Conservation (phyloP, 2,888 invertebrate genomes). For the Melanophora roralis region DNA sequence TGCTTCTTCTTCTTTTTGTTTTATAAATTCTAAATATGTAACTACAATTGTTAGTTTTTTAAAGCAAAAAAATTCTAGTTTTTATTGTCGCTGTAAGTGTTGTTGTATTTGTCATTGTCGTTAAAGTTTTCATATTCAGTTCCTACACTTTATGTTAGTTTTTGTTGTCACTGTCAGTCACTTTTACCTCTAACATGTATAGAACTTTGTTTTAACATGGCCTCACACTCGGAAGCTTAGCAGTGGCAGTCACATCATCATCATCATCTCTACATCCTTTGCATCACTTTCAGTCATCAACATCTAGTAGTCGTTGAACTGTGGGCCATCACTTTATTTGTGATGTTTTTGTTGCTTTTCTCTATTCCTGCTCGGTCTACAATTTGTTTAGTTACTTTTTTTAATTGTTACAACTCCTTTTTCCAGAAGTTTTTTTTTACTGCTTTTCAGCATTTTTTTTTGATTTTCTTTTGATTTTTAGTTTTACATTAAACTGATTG, state of each 20-base stretch:
- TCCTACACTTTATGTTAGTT: slow-evolving; percentile 49
- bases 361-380: background rate
- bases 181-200: slow-evolving; percentile 55
- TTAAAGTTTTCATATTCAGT: slow-evolving; percentile 44
- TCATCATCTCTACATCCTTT: slow-evolving; percentile 10
- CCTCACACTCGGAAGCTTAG: slow-evolving; percentile 38
- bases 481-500: slow-evolving; percentile 61
- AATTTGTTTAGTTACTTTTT: slow-evolving; percentile 52
- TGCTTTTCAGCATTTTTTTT: slow-evolving; percentile 39
- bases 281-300: slow-evolving; percentile 16
- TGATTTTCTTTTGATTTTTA: slow-evolving; percentile 45
- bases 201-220: slow-evolving; percentile 55
- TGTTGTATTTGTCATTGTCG: slow-evolving; percentile 40
- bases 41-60: slow-evolving; percentile 6
- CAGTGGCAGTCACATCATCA: slow-evolving; percentile 17
- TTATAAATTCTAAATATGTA: too few species aligned
- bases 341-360: slow-evolving; percentile 31
- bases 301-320: slow-evolving; percentile 37
- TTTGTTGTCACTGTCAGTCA: slow-evolving; percentile 60
- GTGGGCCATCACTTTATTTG: slow-evolving; percentile 40
- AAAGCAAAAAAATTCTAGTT: slow-evolving; percentile 16
- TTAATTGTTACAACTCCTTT: slow-evolving; percentile 60
- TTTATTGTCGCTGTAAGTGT: slow-evolving; percentile 48
- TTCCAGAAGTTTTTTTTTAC: slow-evolving; percentile 21
- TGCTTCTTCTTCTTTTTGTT: background rate